Conservation (phyloP, 2,113 vertebrate genomes). For the Gymnocephalus cernua region DNA sequence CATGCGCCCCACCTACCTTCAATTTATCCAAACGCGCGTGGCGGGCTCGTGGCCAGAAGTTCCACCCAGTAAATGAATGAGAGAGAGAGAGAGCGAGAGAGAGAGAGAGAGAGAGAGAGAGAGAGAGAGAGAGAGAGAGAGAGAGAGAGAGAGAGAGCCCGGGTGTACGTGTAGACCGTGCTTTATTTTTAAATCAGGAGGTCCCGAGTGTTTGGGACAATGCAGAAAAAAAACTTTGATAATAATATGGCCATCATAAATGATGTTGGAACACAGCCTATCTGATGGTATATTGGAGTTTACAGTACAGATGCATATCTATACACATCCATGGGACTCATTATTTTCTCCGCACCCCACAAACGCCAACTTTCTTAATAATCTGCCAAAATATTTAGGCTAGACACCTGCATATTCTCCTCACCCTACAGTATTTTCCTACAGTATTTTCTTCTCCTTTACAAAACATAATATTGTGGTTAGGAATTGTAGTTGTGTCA, state of each 20-base stretch:
- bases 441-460: background rate
- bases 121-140: background rate
- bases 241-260: background rate
- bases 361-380: background rate
- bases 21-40: slow-evolving; percentile 81
- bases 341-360: background rate
- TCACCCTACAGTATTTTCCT: background rate
- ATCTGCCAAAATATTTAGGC: background rate
- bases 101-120: background rate
- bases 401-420: background rate
- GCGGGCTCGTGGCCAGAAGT: slow-evolving; percentile 84
- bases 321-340: background rate
- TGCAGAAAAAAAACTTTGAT: background rate
- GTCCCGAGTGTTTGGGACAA: background rate
- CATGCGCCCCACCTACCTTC: slow-evolving; percentile 69
- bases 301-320: background rate
- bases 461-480: background rate
- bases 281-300: background rate
- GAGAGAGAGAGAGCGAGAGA: background rate
- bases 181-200: slow-evolving; percentile 15
- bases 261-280: background rate
- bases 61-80: slow-evolving; percentile 50
- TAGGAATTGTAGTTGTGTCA: background rate
- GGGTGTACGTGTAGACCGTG: background rate
- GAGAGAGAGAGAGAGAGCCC: too few species aligned